phyloP scores from a whole-genome alignment of 2,797 vertebrate species.

The Setipinna tenuifilis region DNA sequence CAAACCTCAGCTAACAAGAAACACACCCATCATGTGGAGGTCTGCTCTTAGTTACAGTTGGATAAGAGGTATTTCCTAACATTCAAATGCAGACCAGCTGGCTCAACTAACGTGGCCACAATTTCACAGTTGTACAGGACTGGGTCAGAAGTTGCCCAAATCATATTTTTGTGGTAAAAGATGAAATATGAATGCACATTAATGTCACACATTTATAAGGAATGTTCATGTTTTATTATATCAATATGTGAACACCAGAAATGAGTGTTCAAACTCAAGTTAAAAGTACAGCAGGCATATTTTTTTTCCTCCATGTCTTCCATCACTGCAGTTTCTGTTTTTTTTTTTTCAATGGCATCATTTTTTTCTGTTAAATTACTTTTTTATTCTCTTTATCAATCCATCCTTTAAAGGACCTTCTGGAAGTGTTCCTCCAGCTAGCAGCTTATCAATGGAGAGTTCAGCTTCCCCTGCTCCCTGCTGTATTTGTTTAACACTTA shows the following conservation, averaged over 20 bases:
- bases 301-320: constrained; percentile 24
- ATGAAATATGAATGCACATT: constrained; percentile 1
- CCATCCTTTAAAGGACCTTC: constrained; percentile 45
- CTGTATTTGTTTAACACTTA: constrained; percentile 55
- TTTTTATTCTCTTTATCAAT: constrained; percentile 52
- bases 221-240: not conserved
- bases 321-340: constrained; percentile 3
- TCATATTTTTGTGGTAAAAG: constrained; percentile 20
- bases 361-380: constrained; percentile 18
- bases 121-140: constrained; percentile 43
- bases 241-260: not conserved
- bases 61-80: constrained; percentile 51
- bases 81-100: constrained; percentile 56
- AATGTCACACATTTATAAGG: not conserved
- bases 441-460: constrained; percentile 56
- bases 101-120: constrained; percentile 44
- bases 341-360: not conserved
- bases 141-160: constrained; percentile 40
- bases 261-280: not conserved
- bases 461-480: constrained; percentile 41
- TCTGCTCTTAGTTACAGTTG: constrained; percentile 49
- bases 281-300: constrained; percentile 11
- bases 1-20: constrained; percentile 52
- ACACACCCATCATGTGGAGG: constrained; percentile 52
- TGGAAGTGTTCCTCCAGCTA: constrained; percentile 44